Evolutionary conservation across 2,888 invertebrate species (phyloP).

Genomic region (Uloborus plumipes): DNA sequence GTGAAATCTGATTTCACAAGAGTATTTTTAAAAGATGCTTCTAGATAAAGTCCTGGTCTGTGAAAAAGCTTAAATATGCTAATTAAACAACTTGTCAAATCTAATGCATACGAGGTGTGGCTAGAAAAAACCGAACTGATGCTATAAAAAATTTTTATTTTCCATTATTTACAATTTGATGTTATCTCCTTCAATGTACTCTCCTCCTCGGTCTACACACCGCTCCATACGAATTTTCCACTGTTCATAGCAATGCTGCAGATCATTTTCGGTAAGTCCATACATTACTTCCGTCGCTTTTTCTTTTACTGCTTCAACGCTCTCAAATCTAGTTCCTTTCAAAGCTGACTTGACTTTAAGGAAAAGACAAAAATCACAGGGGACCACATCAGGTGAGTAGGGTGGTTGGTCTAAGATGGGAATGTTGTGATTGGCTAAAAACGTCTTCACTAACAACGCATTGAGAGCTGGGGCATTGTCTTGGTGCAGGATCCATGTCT

Average conservation of each 20-base stretch:
- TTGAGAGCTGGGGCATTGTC: neutral
- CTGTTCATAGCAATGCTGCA: slow-evolving; percentile 14
- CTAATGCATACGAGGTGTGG: too few relatives aligned
- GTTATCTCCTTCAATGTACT: too few relatives aligned
- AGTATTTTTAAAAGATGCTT: too few relatives aligned
- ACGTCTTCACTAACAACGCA: neutral
- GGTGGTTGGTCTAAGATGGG: slow-evolving; percentile 29
- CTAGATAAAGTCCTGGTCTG: too few relatives aligned
- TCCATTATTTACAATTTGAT: too few relatives aligned
- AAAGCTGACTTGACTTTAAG: slow-evolving; percentile 23
- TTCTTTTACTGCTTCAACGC: slow-evolving; percentile 6
- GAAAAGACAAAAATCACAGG: slow-evolving; percentile 44
- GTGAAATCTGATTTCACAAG: too few relatives aligned
- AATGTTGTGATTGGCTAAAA: neutral
- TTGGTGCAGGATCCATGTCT: neutral
- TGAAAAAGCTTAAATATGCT: too few relatives aligned
- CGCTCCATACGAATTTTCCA: slow-evolving; percentile 15
- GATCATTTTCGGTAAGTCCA: slow-evolving; percentile 1
- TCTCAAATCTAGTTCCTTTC: slow-evolving; percentile 9
- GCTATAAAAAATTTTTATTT: too few relatives aligned
- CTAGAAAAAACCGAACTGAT: too few relatives aligned
- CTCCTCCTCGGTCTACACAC: neutral
- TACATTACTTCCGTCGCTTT: slow-evolving; percentile 18
- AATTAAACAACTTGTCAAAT: too few relatives aligned
- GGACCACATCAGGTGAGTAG: slow-evolving; percentile 35